Evolutionary conservation across 2,888 invertebrate genomes (phyloP).

Genomic region (Amblyteles armatorius): DNA sequence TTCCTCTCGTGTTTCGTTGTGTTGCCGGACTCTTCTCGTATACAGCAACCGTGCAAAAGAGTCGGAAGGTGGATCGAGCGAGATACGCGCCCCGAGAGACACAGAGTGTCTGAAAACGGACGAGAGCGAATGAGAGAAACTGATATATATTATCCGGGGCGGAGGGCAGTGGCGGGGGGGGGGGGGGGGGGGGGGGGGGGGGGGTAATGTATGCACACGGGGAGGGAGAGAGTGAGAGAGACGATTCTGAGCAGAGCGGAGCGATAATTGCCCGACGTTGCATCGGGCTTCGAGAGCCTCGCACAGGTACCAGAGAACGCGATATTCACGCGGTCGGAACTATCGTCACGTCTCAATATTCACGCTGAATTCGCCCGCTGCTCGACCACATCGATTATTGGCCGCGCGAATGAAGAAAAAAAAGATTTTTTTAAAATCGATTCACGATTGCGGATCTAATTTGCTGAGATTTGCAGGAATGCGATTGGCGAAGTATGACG

Average conservation of each 20-base stretch:
- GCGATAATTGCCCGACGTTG: constrained; percentile 82
- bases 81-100: constrained; percentile 62
- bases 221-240: constrained; percentile 46
- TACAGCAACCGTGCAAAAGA: constrained; percentile 51
- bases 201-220: constrained; percentile 76
- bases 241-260: constrained; percentile 73
- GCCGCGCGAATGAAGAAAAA: not conserved
- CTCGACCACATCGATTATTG: constrained; percentile 32
- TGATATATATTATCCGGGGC: not conserved
- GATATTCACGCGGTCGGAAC: constrained; percentile 68
- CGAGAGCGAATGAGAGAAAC: constrained; percentile 52
- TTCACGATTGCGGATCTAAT: not conserved
- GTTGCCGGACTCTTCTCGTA: constrained; percentile 10
- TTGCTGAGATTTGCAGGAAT: not conserved
- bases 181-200: constrained; percentile 58
- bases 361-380: constrained; percentile 60
- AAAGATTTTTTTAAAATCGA: not conserved
- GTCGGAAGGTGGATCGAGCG: constrained; percentile 62
- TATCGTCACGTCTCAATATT: constrained; percentile 80
- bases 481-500: not conserved
- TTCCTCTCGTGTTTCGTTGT: constrained; percentile 43
- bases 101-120: constrained; percentile 41
- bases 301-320: constrained; percentile 68
- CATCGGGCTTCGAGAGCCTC: constrained; percentile 72
- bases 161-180: no score